Conservation (phyloP, 2,113 vertebrate species). For the Dryoscopus gambensis region DNA sequence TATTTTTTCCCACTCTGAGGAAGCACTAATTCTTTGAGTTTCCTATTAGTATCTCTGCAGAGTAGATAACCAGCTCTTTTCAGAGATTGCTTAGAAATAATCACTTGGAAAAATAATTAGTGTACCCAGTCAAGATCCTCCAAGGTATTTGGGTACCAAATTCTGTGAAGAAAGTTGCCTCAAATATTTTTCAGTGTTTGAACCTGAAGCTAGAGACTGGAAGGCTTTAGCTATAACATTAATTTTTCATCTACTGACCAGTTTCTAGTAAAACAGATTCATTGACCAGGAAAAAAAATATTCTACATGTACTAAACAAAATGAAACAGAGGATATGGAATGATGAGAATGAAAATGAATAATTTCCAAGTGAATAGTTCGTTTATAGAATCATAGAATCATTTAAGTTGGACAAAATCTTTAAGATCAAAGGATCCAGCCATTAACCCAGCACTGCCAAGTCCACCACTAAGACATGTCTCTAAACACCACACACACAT, state of each 20-base stretch:
- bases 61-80: neutral
- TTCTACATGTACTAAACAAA: neutral
- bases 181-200: neutral
- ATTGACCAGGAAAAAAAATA: neutral
- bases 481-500: neutral
- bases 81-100: neutral
- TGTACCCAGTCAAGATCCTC: neutral
- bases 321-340: neutral
- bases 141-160: neutral
- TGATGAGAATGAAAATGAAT: neutral
- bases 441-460: neutral
- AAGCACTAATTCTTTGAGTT: neutral
- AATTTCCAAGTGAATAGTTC: neutral
- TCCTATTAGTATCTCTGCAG: neutral
- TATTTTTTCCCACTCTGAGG: neutral
- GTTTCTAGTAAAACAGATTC: neutral
- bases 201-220: neutral
- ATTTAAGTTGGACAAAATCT: neutral
- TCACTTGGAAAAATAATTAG: neutral
- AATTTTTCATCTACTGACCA: neutral
- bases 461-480: accelerated
- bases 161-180: neutral
- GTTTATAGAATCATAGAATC: neutral
- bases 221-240: neutral
- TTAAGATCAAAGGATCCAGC: neutral